Evolutionary conservation across 2,113 vertebrate genomes (phyloP).

Genomic region (Guaruba guarouba): DNA sequence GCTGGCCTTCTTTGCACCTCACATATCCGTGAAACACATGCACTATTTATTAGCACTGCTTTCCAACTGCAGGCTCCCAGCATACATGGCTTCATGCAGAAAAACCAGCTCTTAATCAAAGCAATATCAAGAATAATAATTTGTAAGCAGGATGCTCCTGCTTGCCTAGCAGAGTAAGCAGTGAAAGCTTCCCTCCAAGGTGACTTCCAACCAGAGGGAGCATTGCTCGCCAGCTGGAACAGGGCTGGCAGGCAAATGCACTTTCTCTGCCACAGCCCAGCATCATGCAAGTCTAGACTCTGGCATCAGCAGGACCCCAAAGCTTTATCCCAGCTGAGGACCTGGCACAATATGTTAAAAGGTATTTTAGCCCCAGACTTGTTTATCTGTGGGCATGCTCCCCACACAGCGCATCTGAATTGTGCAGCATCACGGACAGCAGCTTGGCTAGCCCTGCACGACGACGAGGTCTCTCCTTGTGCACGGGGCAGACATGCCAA

Average conservation of each 20-base stretch:
- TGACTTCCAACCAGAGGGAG: conserved; percentile 8
- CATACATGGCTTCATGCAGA: neutral
- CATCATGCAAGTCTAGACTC: neutral
- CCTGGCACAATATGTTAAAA: neutral
- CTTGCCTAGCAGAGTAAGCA: neutral
- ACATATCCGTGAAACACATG: neutral
- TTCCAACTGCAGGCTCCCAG: neutral
- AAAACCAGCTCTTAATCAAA: neutral
- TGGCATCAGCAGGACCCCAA: neutral
- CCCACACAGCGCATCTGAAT: neutral
- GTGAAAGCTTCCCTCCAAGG: conserved; percentile 28
- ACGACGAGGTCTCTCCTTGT: neutral
- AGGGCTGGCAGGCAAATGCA: neutral
- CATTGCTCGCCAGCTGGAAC: neutral
- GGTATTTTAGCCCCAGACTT: neutral
- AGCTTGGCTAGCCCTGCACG: neutral
- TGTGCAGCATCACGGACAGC: neutral
- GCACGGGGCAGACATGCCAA: fast-evolving
- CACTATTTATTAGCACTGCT: neutral
- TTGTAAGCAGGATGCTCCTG: conserved; percentile 3
- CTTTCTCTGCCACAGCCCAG: neutral
- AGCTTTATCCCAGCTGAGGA: neutral
- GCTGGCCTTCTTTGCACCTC: neutral
- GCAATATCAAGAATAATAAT: neutral
- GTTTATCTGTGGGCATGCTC: neutral